Evolutionary conservation across 2,888 invertebrate species (phyloP), one percentile per base, ranked within the genome.

Genomic region (Rhogogaster chlorosoma): DNA sequence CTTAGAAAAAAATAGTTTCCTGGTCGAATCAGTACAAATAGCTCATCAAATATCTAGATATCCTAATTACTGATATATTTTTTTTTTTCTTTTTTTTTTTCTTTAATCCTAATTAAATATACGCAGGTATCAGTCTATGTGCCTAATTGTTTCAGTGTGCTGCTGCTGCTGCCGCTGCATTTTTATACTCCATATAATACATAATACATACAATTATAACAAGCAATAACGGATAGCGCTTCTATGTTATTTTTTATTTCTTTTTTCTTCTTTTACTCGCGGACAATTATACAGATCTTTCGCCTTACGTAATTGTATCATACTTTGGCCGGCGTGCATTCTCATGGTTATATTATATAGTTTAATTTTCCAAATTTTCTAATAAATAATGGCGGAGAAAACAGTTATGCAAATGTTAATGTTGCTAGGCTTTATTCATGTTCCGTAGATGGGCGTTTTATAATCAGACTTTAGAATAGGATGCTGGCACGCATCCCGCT

Each of bases 41-140:
- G 22, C 42, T 38, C 36, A 78, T 80, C 57, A 29, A 78, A 67
- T 83, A 67, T 83, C 29, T n/a, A n/a, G 32, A 67, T 26, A 42
- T 80, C 80, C 57, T 38, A 70, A 83, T 83, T 83, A 70, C 45
- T 70, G 67, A 67, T 83, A 42, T 83, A 22, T 61, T 67, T 71
- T 22, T 38, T 18, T 29, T 32, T 29, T 2, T 70, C 12, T 70
- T 9, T 70, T 70, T 18, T 57, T n/a, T 57, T 57, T n/a, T 57
- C 4, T 22, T 22, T 15, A 67, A 29, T 70, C 67, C 83, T 83
- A 83, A 83, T 42, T 70, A 53, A 83, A 64, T n/a, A 45, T 70
- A 70, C 83, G 64, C 49, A 67, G 70, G 45, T 67, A 83, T 83
- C 83, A 83, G 83, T 83, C 83, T 83, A 67, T 80, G 29, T 80